Conservation (phyloP, 2,797 vertebrate genomes). For the Tarsius wallacei region DNA sequence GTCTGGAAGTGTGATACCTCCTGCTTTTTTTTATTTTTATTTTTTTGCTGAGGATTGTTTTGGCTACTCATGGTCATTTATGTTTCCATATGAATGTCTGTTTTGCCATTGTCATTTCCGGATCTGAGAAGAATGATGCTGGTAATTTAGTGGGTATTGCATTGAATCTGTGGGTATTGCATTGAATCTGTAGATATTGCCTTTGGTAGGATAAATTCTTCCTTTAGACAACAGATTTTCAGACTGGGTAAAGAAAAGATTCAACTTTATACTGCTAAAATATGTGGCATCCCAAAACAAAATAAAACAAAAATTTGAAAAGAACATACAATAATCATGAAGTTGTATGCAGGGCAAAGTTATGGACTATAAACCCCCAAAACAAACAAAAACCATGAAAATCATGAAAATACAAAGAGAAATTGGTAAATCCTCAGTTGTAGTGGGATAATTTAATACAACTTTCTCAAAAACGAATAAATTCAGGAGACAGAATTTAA, state of each 20-base stretch:
- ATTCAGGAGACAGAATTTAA: conserved; percentile 24
- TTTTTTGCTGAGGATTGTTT: no score
- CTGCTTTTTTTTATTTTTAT: no score
- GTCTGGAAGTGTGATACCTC: no score
- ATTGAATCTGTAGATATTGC: no score
- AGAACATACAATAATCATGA: background rate
- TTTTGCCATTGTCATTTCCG: no score
- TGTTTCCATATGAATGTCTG: no score
- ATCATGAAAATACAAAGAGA: background rate
- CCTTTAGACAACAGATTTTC: background rate
- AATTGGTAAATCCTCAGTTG: background rate
- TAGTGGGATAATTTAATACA: background rate
- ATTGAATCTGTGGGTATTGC: no score
- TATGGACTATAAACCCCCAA: background rate
- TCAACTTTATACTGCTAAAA: background rate
- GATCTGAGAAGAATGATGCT: no score
- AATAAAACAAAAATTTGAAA: background rate
- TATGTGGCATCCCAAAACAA: background rate
- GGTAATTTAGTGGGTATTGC: no score
- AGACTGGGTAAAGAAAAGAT: background rate
- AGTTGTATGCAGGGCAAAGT: background rate
- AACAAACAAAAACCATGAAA: background rate
- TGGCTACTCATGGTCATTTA: no score
- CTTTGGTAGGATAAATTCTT: background rate
- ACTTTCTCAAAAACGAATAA: conserved; percentile 6